A percentile compares a stretch with the other conserved stretches of the same genome.
These are phyloP conservation scores for Noctuana brunneofusca DNA, from an alignment of 2,888 invertebrate species.

Conservation along the genomic window DNA sequence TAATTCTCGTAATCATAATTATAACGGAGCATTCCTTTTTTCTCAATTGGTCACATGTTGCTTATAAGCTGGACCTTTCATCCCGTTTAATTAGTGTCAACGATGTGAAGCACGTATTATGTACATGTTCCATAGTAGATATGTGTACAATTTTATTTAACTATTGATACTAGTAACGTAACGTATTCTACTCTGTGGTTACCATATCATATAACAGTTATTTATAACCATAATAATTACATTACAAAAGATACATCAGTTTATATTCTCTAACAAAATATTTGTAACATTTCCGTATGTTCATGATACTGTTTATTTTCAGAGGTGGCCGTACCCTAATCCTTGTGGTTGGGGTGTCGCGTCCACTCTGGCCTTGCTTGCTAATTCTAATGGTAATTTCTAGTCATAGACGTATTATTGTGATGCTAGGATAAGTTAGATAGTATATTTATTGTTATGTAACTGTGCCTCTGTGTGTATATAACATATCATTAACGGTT, in stretches of 20 bases:
- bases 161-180: background rate
- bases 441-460: slow-evolving; percentile 36
- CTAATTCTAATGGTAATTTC: slow-evolving; percentile 58
- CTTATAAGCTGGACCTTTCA: slow-evolving; percentile 13
- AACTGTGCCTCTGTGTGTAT: background rate
- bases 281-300: slow-evolving; percentile 6
- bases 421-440: slow-evolving; percentile 14
- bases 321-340: slow-evolving; percentile 60
- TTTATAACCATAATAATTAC: background rate
- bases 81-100: slow-evolving; percentile 24
- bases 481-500: slow-evolving; percentile 1
- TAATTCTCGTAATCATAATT: no score
- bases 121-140: background rate
- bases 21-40: background rate
- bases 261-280: background rate
- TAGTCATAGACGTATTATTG: slow-evolving; percentile 36
- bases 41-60: slow-evolving; percentile 7
- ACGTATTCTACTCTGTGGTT: background rate
- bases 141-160: background rate
- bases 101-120: background rate
- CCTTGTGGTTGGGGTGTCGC: slow-evolving; percentile 59
- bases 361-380: slow-evolving; percentile 55
- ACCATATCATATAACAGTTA: background rate
- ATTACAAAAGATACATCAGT: background rate
- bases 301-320: slow-evolving; percentile 50